Base-by-base conservation (phyloP, 2,113 vertebrate genomes). In the Paratilapia polleni region DNA sequence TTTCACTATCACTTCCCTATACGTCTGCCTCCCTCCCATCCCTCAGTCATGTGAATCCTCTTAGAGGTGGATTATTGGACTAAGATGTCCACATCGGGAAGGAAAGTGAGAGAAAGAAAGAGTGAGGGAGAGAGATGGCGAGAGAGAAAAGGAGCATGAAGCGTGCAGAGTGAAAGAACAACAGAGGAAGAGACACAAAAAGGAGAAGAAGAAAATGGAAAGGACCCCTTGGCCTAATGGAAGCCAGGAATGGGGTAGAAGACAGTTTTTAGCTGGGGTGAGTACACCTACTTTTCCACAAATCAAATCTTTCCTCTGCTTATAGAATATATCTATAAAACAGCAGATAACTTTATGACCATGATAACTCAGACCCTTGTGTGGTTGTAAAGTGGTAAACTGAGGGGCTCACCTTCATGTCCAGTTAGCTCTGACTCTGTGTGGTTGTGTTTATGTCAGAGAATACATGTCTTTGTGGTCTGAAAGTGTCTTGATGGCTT, bases 31-130 rank as follows among this genome's bases (percentile, higher is more conserved):
- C 56, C 74, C 79, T 86, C 78, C 85, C 59, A 63, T 85, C 60
- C 77, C 24, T 82, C 74, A 60, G 73, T 81, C 41, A 31, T 58
- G 85, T 68, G 89, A 96, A 96, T 96, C 95, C 95, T 95, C 92
- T 96, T 95, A 95, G 11, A 81, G 82, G 73, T 87, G 94, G 96
- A 95, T 96, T 95, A 96, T 84, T 86, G 87, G 83, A 91, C 93
- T 95, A 93, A 92, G 89, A 94, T 95, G 84, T 90, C 91, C 78
- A 73, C 74, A 47, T 58, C 15, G 87, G 85, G 83, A 87, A 58
- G 76, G 86, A 90, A 62, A 49, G 52, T 61, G 38, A 68, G 47
- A 74, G 83, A 63, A n/a, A 36, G 49, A 17, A 19, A 3, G 49
- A 7, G 49, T 17, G 78, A 80, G 41, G 87, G 76, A 8, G 47